Evolutionary conservation across 2,888 invertebrate species (phyloP).

Genomic region (Parnassius mnemosyne): DNA sequence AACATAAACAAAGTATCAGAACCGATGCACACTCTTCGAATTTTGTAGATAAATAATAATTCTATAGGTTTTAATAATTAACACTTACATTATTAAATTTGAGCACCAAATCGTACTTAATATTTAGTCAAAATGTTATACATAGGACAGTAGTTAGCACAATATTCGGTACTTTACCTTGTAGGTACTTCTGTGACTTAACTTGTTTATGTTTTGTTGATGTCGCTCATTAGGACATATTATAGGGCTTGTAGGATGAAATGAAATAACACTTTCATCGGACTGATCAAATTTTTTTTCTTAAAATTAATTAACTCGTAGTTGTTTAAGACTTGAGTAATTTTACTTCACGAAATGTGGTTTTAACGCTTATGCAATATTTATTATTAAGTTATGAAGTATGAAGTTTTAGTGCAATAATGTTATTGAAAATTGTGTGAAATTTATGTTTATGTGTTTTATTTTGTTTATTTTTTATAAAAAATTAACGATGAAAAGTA

Average conservation of each 20-base stretch:
- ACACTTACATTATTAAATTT: constrained; percentile 75
- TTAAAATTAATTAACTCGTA: constrained; percentile 67
- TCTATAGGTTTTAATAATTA: constrained; percentile 64
- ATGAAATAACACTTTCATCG: constrained; percentile 61
- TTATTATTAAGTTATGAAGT: constrained; percentile 74
- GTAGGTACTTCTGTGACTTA: constrained; percentile 40
- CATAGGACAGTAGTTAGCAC: constrained; percentile 54
- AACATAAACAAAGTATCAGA: constrained; percentile 51
- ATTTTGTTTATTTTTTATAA: constrained; percentile 66
- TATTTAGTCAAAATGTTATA: constrained; percentile 76
- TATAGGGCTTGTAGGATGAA: constrained; percentile 57
- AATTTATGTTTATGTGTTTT: constrained; percentile 73
- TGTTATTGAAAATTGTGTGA: constrained; percentile 76
- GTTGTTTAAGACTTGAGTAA: constrained; percentile 65
- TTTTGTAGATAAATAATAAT: constrained; percentile 73
- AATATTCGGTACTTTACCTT: constrained; percentile 52
- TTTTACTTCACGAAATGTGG: constrained; percentile 66
- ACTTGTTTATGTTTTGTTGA: constrained; percentile 56
- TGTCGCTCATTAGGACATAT: constrained; percentile 43
- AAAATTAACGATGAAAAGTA: constrained; percentile 46
- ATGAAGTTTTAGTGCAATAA: constrained; percentile 77
- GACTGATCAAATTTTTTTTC: constrained; percentile 73
- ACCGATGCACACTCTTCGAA: constrained; percentile 60
- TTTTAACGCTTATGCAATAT: constrained; percentile 76
- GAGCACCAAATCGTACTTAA: constrained; percentile 81